phyloP scores from a whole-genome alignment of 2,797 vertebrate genomes.

The Lutjanus campechanus region DNA sequence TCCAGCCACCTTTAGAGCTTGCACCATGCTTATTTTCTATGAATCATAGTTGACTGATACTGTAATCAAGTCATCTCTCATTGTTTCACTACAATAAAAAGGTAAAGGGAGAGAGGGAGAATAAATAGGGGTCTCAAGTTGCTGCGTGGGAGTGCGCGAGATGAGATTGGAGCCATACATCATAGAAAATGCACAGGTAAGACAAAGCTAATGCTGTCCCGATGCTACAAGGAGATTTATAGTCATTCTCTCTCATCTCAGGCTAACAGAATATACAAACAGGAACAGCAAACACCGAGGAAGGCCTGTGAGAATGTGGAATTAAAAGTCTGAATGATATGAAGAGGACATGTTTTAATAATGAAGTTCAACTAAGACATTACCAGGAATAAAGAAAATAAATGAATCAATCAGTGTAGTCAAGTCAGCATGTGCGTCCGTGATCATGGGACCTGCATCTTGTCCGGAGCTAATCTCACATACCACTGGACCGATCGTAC shows the following conservation, averaged over 20 bases:
- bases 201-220: constrained; percentile 47
- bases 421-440: too few species aligned
- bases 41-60: constrained; percentile 52
- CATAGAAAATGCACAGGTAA: constrained; percentile 64
- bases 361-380: constrained; percentile 5
- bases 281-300: background rate
- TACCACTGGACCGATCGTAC: too few species aligned
- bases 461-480: too few species aligned
- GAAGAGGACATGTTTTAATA: background rate
- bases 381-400: constrained; percentile 1
- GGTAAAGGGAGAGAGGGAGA: constrained; percentile 20
- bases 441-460: too few species aligned
- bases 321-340: constrained; percentile 14
- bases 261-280: constrained; percentile 13
- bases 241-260: constrained; percentile 25
- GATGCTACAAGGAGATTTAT: constrained; percentile 47
- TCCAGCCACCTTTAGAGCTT: constrained; percentile 23
- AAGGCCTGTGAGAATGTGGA: background rate
- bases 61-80: constrained; percentile 62
- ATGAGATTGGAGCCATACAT: constrained; percentile 61
- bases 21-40: constrained; percentile 41
- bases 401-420: background rate
- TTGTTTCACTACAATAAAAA: constrained; percentile 63
- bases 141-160: constrained; percentile 53
- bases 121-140: constrained; percentile 58